Evolutionary conservation across 37 sponge, comb jelly and placozoan species (phyloP), one percentile per base, ranked within the genome.

Genomic region (Mnemiopsis leidyi): DNA sequence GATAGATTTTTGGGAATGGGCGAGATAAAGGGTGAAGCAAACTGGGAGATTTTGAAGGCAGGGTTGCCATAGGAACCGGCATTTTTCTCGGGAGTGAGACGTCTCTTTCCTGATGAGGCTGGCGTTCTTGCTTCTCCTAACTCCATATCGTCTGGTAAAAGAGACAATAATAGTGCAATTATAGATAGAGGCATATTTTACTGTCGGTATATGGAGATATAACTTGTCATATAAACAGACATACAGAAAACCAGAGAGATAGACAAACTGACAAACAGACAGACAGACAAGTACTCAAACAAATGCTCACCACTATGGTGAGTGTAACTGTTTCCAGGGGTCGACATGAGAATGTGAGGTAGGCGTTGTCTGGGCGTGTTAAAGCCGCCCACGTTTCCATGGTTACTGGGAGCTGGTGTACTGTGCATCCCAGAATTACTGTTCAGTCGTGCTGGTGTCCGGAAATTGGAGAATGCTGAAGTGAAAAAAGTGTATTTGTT

Each of bases 11-110:
- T 48, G 13, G 26, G 79, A 3, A 77, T 77, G 79, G 79, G 79
- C 5, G 79, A 77, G 36, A 48, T 48, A 13, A 77, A 77, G 79
- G 79, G 26, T 28, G 79, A 77, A 48, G 79, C 79, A 32, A 77
- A 77, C 79, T 77, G 79, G 3, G 79, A 32, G 79, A 34, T 77
- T 32, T 77, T 77, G 36, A 77, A 77, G 3, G 33, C 36, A 21
- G 79, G 32, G 32, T 31, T 32, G n/a, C n/a, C n/a, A n/a, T n/a
- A n/a, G n/a, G n/a, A n/a, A n/a, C n/a, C n/a, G n/a, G n/a, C n/a
- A n/a, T n/a, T n/a, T 32, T 77, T 77, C 35, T 77, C 79, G 1
- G 79, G 79, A 34, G 79, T 77, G 36, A 28, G 79, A 21, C 79
- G 32, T 77, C 79, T 77, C 79, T 77, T 77, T 33, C 32, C 34